Base-by-base conservation (phyloP, 2,888 invertebrate genomes). In the Mesorhabditis spiculigera region DNA sequence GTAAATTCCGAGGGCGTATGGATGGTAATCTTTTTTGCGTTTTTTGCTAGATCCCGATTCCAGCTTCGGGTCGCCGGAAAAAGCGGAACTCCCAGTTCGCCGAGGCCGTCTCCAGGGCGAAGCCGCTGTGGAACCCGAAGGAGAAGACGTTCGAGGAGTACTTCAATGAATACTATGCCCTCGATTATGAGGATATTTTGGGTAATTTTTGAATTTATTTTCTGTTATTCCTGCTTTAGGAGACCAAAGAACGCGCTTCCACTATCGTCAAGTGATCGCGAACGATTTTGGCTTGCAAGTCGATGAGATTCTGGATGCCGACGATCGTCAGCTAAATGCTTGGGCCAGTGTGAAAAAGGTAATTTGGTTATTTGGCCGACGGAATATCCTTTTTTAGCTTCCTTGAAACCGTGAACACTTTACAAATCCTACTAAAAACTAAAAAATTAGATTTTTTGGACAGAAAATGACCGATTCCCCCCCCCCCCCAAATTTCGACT, bases 141-240 rank as follows among this genome's bases (percentile, higher is more conserved):
- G 86, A 91, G 71, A 90, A 91, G 73, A 91, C 91, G 0, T 95
- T 93, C 87, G 90, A 91, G 45, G 90, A 94, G 80, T 95, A 95
- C 85, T 91, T 95, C 86, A 93, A 96, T 82, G 95, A 96, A 87
- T 96, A 95, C 86, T 96, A 96, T 86, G 91, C 92, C 82, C 89
- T 96, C 86, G 94, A 96, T 87, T 97, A 93, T 86, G 97, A 97
- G 86, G 97, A 98, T 87, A 90, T 96, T 67, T 91, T 97, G 66
- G 95, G 86, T 0, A 70, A 73, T 67, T 41, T 43, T n/a, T 63
- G n/a, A 13, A 43, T 41, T 28, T 41, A 28, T 6, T 65, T 65
- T 8, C 8, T 8, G 8, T n/a, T 10, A 63, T 13, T 43, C 5
- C 10, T 45, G 8, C 66, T 76, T 16, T 65, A 78, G 78, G 76